Conservation (phyloP, 1,140 invertebrate species). For the Eufriesea mexicana region DNA sequence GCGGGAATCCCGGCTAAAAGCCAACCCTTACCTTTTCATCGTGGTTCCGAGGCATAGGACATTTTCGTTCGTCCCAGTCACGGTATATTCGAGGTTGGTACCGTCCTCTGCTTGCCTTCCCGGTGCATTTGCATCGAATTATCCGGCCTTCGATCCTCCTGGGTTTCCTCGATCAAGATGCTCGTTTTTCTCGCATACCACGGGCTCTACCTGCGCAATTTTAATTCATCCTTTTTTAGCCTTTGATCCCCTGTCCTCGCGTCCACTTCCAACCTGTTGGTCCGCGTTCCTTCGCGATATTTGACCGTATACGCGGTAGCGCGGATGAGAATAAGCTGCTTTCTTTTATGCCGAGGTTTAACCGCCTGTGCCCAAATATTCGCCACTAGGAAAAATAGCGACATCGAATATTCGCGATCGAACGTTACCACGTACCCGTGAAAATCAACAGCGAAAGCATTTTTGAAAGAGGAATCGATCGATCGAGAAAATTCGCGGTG, state of each 20-base stretch:
- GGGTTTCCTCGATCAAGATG: slow-evolving; percentile 12
- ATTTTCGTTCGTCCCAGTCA: background rate
- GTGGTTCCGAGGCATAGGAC: slow-evolving; percentile 1
- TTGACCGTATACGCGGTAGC: background rate
- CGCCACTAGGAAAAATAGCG: too few relatives aligned
- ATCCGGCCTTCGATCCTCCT: slow-evolving; percentile 28
- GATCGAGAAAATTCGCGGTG: too few relatives aligned
- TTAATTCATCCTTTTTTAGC: background rate
- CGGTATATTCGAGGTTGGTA: background rate
- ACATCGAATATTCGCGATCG: too few relatives aligned
- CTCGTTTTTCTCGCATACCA: slow-evolving; percentile 37
- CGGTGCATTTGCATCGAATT: slow-evolving; percentile 25
- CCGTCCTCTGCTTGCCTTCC: background rate
- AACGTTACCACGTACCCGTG: too few relatives aligned
- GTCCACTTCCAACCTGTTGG: background rate
- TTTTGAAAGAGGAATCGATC: too few relatives aligned
- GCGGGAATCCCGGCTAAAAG: background rate
- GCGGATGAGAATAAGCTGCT: background rate
- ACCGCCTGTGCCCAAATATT: too few relatives aligned
- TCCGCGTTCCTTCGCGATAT: background rate
- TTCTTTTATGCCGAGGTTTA: background rate
- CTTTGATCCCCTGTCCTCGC: background rate
- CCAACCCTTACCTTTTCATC: slow-evolving; percentile 25
- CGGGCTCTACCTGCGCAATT: slow-evolving; percentile 33
- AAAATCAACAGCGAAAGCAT: too few relatives aligned